These are phyloP conservation scores for Tholera decimalis DNA, from an alignment of 2,888 invertebrate genomes.

Conservation along the genomic window DNA sequence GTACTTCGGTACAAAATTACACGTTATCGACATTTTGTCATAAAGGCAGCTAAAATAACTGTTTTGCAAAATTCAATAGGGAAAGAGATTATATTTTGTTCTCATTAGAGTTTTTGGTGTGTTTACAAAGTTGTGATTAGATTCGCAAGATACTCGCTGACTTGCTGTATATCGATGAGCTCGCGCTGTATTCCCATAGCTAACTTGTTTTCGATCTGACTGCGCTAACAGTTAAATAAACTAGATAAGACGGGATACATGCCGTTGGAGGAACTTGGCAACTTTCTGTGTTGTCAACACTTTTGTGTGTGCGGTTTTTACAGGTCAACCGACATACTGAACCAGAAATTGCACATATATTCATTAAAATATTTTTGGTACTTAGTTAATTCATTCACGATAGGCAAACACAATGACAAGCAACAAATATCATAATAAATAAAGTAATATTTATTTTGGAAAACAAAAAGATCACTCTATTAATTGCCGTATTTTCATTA, in stretches of 20 bases:
- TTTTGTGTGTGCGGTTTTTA: conserved; percentile 75
- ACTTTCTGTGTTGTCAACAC: conserved; percentile 84
- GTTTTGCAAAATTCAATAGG: conserved; percentile 43
- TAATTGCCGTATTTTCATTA: conserved; percentile 30
- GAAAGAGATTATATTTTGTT: conserved; percentile 31
- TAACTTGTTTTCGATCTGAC: conserved; percentile 81
- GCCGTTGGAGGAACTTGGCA: conserved; percentile 81
- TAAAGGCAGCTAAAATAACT: conserved; percentile 57
- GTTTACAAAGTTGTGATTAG: conserved; percentile 33
- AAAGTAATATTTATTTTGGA: conserved; percentile 4
- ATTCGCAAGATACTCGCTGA: conserved; percentile 24
- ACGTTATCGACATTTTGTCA: conserved; percentile 63
- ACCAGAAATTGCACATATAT: conserved; percentile 42
- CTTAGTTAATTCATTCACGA: not conserved
- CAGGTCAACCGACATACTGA: conserved; percentile 70
- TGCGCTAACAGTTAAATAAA: conserved; percentile 85
- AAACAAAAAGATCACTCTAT: conserved; percentile 12
- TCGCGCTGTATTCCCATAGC: conserved; percentile 53
- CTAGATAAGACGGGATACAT: conserved; percentile 83
- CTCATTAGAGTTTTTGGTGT: conserved; percentile 19
- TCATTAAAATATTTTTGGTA: conserved; percentile 4
- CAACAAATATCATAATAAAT: not conserved
- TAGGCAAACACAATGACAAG: not conserved
- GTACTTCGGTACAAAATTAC: conserved; percentile 59
- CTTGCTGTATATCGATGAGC: conserved; percentile 24